Evolutionary conservation across 2,797 vertebrate species (phyloP), one percentile per base, ranked within the genome.

Genomic region (Mareca penelope): DNA sequence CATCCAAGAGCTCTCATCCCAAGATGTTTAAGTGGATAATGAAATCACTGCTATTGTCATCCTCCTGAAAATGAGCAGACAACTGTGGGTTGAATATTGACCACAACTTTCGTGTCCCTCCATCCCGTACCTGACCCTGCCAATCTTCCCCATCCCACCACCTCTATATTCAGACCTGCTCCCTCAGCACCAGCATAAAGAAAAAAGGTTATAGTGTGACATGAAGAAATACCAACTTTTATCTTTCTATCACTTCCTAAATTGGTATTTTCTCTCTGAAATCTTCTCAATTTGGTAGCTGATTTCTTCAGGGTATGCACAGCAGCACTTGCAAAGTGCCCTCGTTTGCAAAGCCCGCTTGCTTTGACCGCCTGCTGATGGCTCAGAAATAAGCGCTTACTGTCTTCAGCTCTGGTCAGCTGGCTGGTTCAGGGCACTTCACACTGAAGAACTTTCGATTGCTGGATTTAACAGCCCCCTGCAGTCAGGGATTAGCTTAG

Each of bases 191-290:
- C 56, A 4, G 5, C 10, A 21, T 15, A 28, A 77, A 12, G n/a
- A 31, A 79, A 15, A 31, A 15, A 3, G 7, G 4, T 37, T 28
- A 22, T 0, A 5, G 7, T 33, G 35, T 18, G 40, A 42, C 0
- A 1, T 59, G 33, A 42, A 59, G 0, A 90, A 19, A 29, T 8
- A 15, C 3, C 15, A 59, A 33, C 6, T 46, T 70, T 52, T 9
- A 4, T 64, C 55, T 10, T 52, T 37, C 14, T 48, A 6, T 29
- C 33, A 29, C 46, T 16, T 89, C 63, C 17, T 46, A 8, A 81
- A 1, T 8, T 37, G 28, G 3, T 17, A 15, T 59, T 89, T 93
- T 42, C 21, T n/a, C 52, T 77, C 42, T 16, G 37, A 77, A 63
- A 56, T 56, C 35, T 73, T 70, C 46, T 42, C 12, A 4, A 29